Conservation (phyloP, 2,113 vertebrate species). For the Stegostoma tigrinum region DNA sequence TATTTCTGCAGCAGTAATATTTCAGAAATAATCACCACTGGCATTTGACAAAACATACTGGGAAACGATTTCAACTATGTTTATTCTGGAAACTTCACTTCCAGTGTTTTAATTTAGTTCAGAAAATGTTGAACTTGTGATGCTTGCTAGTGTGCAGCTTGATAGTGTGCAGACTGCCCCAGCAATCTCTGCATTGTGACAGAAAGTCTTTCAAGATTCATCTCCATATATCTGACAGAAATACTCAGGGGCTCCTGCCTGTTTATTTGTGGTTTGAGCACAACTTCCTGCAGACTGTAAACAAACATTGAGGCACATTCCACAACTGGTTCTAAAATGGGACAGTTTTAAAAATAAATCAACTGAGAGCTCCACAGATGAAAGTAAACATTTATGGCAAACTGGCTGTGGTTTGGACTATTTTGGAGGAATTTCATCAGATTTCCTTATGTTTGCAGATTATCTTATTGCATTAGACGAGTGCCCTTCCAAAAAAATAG, state of each 20-base stretch:
- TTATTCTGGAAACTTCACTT: conserved; percentile 2
- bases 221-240: not conserved
- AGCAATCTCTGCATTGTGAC: not conserved
- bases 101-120: not conserved
- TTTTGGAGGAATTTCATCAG: not conserved
- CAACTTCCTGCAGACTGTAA: conserved; percentile 23
- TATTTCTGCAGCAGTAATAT: not conserved
- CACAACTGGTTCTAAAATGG: conserved; percentile 4
- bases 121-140: not conserved
- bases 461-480: not conserved
- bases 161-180: not conserved
- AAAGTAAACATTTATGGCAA: conserved; percentile 18
- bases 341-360: conserved; percentile 1
- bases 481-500: not conserved
- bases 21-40: not conserved
- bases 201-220: conserved; percentile 24
- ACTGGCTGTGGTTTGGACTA: not conserved
- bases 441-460: not conserved
- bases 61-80: not conserved
- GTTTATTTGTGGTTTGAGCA: conserved; percentile 1
- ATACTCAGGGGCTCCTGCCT: not conserved
- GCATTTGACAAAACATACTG: not conserved
- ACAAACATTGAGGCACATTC: conserved; percentile 16
- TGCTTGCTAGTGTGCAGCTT: not conserved
- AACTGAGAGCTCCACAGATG: not conserved